Percentiles rank a stretch among this genome's conserved stretches.
phyloP scores from a whole-genome alignment of 2,888 invertebrate species.

The Dryobotodes eremita region DNA sequence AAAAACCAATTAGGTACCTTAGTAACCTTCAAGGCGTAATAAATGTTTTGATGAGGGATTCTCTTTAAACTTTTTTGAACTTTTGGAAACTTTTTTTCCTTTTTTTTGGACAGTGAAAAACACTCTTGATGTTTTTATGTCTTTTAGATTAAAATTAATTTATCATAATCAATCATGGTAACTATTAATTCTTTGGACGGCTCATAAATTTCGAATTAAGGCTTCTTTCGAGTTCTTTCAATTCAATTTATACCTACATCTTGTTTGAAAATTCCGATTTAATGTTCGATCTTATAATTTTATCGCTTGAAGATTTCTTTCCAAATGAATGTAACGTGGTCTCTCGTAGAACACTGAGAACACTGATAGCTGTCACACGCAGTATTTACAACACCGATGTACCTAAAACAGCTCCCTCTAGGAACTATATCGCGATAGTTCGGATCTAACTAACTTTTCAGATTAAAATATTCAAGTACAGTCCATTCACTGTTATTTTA shows the following conservation, averaged over 20 bases:
- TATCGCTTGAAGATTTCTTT: slow-evolving; percentile 23
- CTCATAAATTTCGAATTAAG: background rate
- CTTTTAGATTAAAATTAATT: slow-evolving; percentile 27
- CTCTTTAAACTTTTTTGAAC: slow-evolving; percentile 58
- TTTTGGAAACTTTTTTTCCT: too few species aligned
- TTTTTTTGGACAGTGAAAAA: slow-evolving; percentile 37
- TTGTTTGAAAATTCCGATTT: background rate
- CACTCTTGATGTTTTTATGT: slow-evolving; percentile 21
- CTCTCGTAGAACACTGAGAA: background rate
- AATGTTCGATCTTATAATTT: background rate
- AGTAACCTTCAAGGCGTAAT: slow-evolving; percentile 70
- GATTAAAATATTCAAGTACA: slow-evolving; percentile 40
- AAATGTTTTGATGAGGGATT: slow-evolving; percentile 74
- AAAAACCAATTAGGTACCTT: slow-evolving; percentile 73
- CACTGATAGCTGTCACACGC: slow-evolving; percentile 39
- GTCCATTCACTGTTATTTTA: too few species aligned
- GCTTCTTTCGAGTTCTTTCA: background rate
- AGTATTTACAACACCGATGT: slow-evolving; percentile 19
- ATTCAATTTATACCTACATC: background rate
- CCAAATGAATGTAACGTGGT: slow-evolving; percentile 34
- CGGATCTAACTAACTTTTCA: slow-evolving; percentile 26
- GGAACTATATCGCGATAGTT: slow-evolving; percentile 37
- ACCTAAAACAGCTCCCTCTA: slow-evolving; percentile 24
- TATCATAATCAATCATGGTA: slow-evolving; percentile 37
- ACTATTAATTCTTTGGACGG: slow-evolving; percentile 1